Evolutionary conservation across 1,140 invertebrate species (phyloP).

Genomic region (Drosophila sproati): DNA sequence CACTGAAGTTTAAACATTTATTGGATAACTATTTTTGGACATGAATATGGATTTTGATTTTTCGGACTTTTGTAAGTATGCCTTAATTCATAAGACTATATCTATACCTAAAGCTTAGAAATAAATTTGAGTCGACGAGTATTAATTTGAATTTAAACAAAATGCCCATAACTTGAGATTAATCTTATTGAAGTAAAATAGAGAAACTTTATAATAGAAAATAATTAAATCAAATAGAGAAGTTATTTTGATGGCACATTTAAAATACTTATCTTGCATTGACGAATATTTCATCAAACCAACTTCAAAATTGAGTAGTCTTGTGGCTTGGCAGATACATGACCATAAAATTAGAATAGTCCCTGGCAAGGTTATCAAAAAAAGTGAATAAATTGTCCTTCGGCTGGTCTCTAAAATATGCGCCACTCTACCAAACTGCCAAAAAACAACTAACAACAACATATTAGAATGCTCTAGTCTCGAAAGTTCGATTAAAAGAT

Average conservation of each 20-base stretch:
- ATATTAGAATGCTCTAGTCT: background rate
- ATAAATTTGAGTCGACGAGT: no score
- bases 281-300: background rate
- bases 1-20: constrained; percentile 43
- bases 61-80: constrained; percentile 69
- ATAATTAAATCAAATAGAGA: no score
- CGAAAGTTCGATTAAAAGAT: no score
- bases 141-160: background rate
- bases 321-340: background rate
- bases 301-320: background rate
- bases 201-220: no score
- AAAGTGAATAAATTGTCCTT: constrained; percentile 35
- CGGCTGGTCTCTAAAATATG: constrained; percentile 27
- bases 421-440: constrained; percentile 22
- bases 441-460: constrained; percentile 32
- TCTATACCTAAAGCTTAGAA: no score
- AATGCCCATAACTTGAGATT: no score
- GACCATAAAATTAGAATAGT: constrained; percentile 28
- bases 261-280: no score
- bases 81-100: no score
- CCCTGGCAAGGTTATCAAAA: constrained; percentile 24
- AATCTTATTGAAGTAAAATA: no score
- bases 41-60: constrained; percentile 82
- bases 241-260: no score
- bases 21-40: constrained; percentile 42